Evolutionary conservation across 2,113 vertebrate genomes (phyloP).

Genomic region (Micronisus gabar): DNA sequence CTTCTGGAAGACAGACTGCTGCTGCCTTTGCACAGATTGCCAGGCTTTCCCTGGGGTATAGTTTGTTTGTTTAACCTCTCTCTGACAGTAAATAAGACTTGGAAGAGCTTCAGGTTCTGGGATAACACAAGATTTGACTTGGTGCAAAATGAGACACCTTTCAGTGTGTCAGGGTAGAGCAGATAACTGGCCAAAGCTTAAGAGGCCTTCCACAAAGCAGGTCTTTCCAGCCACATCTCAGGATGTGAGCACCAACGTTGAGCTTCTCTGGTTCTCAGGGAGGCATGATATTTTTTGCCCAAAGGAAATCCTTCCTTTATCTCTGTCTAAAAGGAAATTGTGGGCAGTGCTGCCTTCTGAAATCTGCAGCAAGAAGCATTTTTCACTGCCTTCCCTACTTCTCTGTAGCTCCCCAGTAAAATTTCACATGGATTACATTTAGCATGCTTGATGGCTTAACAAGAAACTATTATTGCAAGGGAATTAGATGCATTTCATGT

Average conservation of each 20-base stretch:
- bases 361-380: not conserved
- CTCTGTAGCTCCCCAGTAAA: not conserved
- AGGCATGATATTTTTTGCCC: not conserved
- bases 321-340: not conserved
- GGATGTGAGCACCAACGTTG: not conserved
- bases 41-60: not conserved
- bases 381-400: not conserved
- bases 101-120: not conserved
- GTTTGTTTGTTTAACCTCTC: conserved; percentile 2
- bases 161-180: not conserved
- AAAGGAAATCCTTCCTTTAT: conserved; percentile 29
- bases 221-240: not conserved
- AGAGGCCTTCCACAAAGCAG: not conserved
- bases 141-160: not conserved
- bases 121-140: not conserved
- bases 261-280: not conserved
- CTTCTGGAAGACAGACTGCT: not conserved
- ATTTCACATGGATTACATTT: not conserved
- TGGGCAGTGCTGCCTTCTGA: not conserved
- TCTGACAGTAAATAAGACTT: not conserved
- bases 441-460: not conserved
- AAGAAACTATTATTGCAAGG: not conserved
- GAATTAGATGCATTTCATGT: not conserved
- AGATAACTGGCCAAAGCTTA: not conserved
- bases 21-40: not conserved